phyloP scores from a whole-genome alignment of 2,113 vertebrate species.

The Dissostichus mawsoni region DNA sequence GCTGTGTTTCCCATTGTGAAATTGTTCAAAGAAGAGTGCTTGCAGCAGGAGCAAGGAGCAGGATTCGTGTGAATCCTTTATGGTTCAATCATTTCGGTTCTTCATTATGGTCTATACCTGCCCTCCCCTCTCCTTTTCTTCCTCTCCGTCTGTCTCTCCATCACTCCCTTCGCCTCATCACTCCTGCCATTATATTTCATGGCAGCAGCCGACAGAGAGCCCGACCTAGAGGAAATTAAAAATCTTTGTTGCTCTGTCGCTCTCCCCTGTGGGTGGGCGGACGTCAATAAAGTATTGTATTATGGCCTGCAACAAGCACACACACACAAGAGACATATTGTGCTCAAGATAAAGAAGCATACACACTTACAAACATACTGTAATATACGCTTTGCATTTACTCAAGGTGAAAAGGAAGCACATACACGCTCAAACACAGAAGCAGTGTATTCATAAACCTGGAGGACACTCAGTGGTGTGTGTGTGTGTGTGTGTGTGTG shows the following conservation, averaged over 20 bases:
- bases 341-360: constrained; percentile 18
- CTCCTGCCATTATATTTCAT: constrained; percentile 50
- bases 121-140: constrained; percentile 15
- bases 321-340: constrained; percentile 7
- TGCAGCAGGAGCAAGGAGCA: constrained; percentile 12
- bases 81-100: constrained; percentile 54
- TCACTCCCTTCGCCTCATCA: constrained; percentile 18
- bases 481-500: too few species aligned
- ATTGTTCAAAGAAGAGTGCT: constrained; percentile 9
- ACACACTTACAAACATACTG: constrained; percentile 1
- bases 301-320: constrained; percentile 35
- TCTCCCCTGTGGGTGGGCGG: constrained; percentile 30
- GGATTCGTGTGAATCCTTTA: constrained; percentile 33
- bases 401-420: constrained; percentile 6
- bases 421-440: constrained; percentile 4
- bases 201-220: constrained; percentile 27
- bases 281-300: constrained; percentile 58
- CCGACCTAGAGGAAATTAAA: constrained; percentile 74
- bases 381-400: constrained; percentile 28
- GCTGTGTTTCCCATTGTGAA: not conserved
- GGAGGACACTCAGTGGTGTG: constrained; percentile 10
- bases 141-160: constrained; percentile 13
- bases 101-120: constrained; percentile 38
- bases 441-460: constrained; percentile 37
- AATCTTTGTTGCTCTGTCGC: constrained; percentile 57